Evolutionary conservation across 2,797 vertebrate species (phyloP), one percentile per base, ranked within the genome.

Genomic region (Galaxias olidus): DNA sequence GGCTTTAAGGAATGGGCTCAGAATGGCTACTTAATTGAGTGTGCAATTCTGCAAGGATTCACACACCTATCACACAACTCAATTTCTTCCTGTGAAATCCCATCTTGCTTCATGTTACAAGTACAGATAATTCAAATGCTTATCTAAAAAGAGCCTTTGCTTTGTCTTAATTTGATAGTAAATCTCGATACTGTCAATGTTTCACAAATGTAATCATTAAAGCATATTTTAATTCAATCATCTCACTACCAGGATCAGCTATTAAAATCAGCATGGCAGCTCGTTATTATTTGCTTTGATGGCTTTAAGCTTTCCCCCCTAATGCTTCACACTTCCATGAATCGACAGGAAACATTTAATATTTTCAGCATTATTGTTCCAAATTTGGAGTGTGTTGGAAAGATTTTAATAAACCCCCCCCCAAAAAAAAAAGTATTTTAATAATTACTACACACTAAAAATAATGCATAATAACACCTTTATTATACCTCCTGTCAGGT

Each of bases 211-310:
- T 73, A 67, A 40, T 80, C 68, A 81, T 86, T 83, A 85, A 57
- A 61, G 62, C 69, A 76, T 84, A 82, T 83, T 86, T 75, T 75
- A 70, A 81, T 79, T 87, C 76, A 80, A 79, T 84, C 80, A 77
- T 82, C 61, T 59, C 20, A 13, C 77, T 81, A 80, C 80, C 78
- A 80, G 79, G 69, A 68, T 63, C 76, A 80, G 74, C 87, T 75
- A 83, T 87, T 82, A 86, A 75, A 82, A 81, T 76, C 79, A 67
- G 82, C 85, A 74, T 82, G 82, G 84, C 83, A 79, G 78, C 82
- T 79, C 81, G 86, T 78, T 80, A 79, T 85, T 81, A 86, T 82
- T 77, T 68, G 79, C 81, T 81, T 74, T 78, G 75, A 82, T 81
- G 79, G 74, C 74, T 85, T 82, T 72, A 74, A 66, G 72, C 61